Percentiles rank a stretch among this genome's conserved stretches.
Evolutionary conservation across 1,140 invertebrate genomes (phyloP).

Genomic region (Lepidurus apus): DNA sequence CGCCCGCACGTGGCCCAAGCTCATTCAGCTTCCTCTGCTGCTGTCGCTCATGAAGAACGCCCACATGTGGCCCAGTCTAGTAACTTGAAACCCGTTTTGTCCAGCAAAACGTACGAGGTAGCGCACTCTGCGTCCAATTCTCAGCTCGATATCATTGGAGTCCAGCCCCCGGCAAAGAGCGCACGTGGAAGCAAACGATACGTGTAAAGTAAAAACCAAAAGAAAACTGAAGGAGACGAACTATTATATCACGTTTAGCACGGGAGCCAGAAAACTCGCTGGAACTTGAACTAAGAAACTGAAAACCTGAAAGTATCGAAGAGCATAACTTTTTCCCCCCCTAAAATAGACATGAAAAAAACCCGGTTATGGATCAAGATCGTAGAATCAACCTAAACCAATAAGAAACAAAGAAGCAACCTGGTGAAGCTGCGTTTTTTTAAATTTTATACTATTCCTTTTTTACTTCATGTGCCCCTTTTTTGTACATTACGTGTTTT

Average conservation of each 20-base stretch:
- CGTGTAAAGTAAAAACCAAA: neutral
- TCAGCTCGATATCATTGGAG: neutral
- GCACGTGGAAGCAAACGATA: neutral
- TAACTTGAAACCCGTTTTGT: neutral
- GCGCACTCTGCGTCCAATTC: neutral
- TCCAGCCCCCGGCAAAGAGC: neutral
- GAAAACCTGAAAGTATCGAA: neutral
- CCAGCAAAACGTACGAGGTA: neutral
- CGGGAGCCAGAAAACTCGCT: neutral
- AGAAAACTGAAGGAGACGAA: neutral
- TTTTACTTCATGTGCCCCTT: neutral
- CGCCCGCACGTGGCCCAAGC: neutral
- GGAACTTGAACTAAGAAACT: neutral
- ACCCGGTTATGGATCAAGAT: neutral
- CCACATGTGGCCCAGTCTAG: neutral
- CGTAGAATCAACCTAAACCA: neutral
- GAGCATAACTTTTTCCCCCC: neutral
- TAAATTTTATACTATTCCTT: neutral
- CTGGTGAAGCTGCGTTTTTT: neutral
- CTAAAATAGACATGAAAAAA: neutral
- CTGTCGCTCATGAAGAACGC: neutral
- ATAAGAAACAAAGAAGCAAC: neutral
- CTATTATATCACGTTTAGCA: neutral
- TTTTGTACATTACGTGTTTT: conserved; percentile 1
- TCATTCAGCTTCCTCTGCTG: neutral